Conservation (phyloP, 2,113 vertebrate genomes). For the Burhinus oedicnemus region DNA sequence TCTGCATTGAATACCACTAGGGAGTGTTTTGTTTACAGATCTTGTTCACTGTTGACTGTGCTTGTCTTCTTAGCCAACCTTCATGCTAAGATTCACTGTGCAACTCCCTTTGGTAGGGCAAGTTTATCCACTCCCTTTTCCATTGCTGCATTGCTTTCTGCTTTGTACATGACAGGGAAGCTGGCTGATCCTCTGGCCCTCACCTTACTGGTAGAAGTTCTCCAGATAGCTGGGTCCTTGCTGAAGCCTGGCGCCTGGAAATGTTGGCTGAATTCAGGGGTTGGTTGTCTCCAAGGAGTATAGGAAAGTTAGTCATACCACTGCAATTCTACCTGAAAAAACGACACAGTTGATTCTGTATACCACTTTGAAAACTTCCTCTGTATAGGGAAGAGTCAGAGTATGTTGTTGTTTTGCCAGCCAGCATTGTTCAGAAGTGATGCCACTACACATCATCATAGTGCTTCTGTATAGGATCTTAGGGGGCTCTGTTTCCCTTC, state of each 20-base stretch:
- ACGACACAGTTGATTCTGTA: not conserved
- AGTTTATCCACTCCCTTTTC: not conserved
- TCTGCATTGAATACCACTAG: conserved; percentile 17
- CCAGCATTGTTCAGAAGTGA: not conserved
- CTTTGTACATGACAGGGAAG: fast-evolving
- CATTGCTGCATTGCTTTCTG: not conserved
- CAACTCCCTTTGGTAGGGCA: not conserved
- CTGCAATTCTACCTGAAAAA: not conserved
- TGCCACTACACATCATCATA: not conserved
- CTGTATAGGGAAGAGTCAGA: not conserved
- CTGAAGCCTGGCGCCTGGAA: not conserved
- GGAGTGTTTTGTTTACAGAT: conserved; percentile 70
- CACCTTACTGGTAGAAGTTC: not conserved
- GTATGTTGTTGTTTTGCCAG: not conserved
- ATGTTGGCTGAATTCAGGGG: not conserved
- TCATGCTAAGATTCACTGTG: not conserved
- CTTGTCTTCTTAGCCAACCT: conserved; percentile 7
- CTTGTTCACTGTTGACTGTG: not conserved
- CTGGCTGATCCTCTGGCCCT: not conserved
- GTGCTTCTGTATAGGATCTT: not conserved
- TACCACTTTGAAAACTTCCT: not conserved
- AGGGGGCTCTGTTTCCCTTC: not conserved
- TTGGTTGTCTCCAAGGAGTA: not conserved
- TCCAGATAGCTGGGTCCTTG: not conserved
- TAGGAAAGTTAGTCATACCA: not conserved